Conservation (phyloP, 2,888 invertebrate genomes). For the Malthinus flaveolus region DNA sequence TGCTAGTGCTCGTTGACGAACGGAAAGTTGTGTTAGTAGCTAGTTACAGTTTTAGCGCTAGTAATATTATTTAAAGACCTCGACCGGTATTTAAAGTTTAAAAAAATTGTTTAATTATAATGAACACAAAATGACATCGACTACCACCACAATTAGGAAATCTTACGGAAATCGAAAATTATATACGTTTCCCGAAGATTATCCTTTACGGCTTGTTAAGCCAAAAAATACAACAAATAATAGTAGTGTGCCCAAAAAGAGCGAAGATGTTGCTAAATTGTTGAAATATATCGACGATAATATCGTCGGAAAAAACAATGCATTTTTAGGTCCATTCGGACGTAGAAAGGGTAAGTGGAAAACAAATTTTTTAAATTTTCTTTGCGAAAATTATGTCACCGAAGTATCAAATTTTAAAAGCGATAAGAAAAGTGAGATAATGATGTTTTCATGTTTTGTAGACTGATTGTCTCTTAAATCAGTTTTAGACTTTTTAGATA, state of each 20-base stretch:
- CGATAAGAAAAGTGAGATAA: neutral
- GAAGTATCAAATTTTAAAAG: neutral
- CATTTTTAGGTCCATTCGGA: slow-evolving; percentile 82
- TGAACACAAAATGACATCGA: slow-evolving; percentile 50
- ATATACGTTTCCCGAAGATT: slow-evolving; percentile 51
- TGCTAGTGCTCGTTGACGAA: slow-evolving; percentile 1
- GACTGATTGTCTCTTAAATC: slow-evolving; percentile 11
- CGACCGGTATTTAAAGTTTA: slow-evolving; percentile 1
- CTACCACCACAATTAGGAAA: slow-evolving; percentile 50
- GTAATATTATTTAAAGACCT: neutral
- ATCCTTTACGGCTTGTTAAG: slow-evolving; percentile 50
- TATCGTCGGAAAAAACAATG: slow-evolving; percentile 78
- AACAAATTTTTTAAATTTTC: neutral
- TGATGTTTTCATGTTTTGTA: slow-evolving; percentile 2
- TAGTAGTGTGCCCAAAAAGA: slow-evolving; percentile 54
- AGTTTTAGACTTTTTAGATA: neutral
- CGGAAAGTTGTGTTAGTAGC: slow-evolving; percentile 2
- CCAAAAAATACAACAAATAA: slow-evolving; percentile 52
- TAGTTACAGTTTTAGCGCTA: neutral
- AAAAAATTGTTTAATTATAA: slow-evolving; percentile 26
- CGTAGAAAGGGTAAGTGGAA: slow-evolving; percentile 71
- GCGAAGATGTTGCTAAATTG: slow-evolving; percentile 70
- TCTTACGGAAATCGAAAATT: slow-evolving; percentile 54
- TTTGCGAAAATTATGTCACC: neutral
- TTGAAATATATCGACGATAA: slow-evolving; percentile 80